Percentiles rank a stretch among this genome's conserved stretches.
phyloP scores from a whole-genome alignment of 2,797 vertebrate species.

The Alca torda region DNA sequence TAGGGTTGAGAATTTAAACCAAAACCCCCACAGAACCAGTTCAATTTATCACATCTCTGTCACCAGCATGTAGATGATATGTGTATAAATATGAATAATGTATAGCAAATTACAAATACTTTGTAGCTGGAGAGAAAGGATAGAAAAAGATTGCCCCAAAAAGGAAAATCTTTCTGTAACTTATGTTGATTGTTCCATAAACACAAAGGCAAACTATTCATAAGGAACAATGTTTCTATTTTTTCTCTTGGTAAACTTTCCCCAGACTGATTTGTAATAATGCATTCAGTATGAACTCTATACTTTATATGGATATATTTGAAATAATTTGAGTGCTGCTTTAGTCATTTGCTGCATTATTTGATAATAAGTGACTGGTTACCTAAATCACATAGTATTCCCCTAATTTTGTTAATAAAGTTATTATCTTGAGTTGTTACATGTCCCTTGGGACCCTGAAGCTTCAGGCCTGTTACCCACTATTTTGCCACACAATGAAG shows the following conservation, averaged over 20 bases:
- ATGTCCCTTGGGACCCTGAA: not conserved
- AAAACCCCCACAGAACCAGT: not conserved
- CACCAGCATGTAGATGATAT: not conserved
- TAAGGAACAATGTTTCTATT: not conserved
- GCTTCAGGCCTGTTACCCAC: not conserved
- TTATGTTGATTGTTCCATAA: not conserved
- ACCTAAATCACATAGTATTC: not conserved
- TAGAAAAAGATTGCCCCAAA: not conserved
- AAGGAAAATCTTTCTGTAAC: not conserved
- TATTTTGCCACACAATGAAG: not conserved
- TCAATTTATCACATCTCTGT: not conserved
- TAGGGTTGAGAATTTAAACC: not conserved
- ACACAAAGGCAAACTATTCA: not conserved
- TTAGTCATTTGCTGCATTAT: not conserved
- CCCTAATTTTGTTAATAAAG: not conserved
- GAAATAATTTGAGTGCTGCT: not conserved
- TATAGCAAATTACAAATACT: not conserved
- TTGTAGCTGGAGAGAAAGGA: not conserved
- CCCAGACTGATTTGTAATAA: not conserved
- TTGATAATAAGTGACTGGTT: not conserved
- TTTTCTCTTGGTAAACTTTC: not conserved
- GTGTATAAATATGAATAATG: not conserved
- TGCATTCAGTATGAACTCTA: not conserved
- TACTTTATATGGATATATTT: not conserved
- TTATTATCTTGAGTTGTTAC: not conserved